Base-by-base conservation (phyloP, 1,140 invertebrate species). In the Neocloeon triangulifer region DNA sequence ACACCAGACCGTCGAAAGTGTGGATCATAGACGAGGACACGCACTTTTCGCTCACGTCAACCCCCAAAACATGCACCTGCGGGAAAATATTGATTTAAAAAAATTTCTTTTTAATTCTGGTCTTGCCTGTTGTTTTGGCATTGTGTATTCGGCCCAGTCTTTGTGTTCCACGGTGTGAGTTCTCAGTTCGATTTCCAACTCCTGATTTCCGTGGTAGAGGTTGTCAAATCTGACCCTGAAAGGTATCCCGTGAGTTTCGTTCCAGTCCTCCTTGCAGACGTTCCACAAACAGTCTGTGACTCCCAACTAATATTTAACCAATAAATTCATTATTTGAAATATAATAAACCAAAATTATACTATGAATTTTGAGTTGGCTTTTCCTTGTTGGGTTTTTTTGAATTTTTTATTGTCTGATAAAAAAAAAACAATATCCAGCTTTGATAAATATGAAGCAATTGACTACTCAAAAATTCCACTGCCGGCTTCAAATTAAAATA, bases 231-330 rank as follows among this genome's bases (percentile, higher is more conserved):
- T 29, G 5, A 34, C 41, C 39, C 43, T 43, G 4, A 44, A 28
- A 18, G 43, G 41, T 12, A 44, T 25, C n/a, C 36, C 30, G 15
- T 43, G 41, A 3, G 43, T 44, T 8, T 30, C 14, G 25, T 44
- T 44, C 43, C 43, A 44, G 21, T 44, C 39, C 21, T 43, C 41
- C 9, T 37, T 37, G 34, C 43, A 44, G 4, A 44, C 35, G 32
- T 43, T 41, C 19, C 34, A 35, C 4, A 35, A 20, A 33, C 43
- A 44, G 12, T 32, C 34, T 13, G 28, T 39, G 15, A 41, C n/a
- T 5, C 41, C 39, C 7, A 41, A 33, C 42, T 44, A 19, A 13
- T 16, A 18, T 12, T 20, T 22, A 30, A n/a, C n/a, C n/a, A n/a
- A n/a, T n/a, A n/a, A n/a, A n/a, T n/a, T n/a, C n/a, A n/a, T n/a